Evolutionary conservation across 1,140 invertebrate species (phyloP).

Genomic region (Triops cancriformis): DNA sequence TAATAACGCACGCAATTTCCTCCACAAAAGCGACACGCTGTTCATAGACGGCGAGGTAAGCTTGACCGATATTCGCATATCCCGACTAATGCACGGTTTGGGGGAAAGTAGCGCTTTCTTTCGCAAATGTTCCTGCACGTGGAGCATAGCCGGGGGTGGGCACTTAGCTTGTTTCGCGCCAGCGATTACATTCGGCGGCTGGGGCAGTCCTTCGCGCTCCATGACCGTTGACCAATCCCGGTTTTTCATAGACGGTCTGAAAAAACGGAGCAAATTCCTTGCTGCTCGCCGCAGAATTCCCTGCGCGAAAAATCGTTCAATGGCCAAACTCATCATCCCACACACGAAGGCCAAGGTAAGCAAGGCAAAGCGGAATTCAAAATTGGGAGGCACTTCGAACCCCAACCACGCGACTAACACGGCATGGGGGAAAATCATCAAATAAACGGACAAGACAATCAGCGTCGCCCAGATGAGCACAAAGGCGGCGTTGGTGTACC

Average conservation of each 20-base stretch:
- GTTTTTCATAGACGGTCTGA: neutral
- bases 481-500: slow-evolving; percentile 61
- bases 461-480: neutral
- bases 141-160: neutral
- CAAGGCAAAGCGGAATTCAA: slow-evolving; percentile 53
- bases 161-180: neutral
- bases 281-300: neutral
- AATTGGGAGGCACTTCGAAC: slow-evolving; percentile 54
- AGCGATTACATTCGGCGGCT: neutral
- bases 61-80: neutral
- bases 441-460: slow-evolving; percentile 50
- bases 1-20: neutral
- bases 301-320: neutral
- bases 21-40: neutral
- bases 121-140: neutral
- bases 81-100: neutral
- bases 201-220: neutral
- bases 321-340: neutral
- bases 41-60: neutral
- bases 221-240: neutral
- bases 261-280: neutral
- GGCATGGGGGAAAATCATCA: slow-evolving; percentile 56
- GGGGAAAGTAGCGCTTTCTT: neutral
- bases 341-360: slow-evolving; percentile 35
- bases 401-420: slow-evolving; percentile 54